Evolutionary conservation across 2,797 vertebrate species (phyloP), one percentile per base, ranked within the genome.

Genomic region (Myotis daubentonii): DNA sequence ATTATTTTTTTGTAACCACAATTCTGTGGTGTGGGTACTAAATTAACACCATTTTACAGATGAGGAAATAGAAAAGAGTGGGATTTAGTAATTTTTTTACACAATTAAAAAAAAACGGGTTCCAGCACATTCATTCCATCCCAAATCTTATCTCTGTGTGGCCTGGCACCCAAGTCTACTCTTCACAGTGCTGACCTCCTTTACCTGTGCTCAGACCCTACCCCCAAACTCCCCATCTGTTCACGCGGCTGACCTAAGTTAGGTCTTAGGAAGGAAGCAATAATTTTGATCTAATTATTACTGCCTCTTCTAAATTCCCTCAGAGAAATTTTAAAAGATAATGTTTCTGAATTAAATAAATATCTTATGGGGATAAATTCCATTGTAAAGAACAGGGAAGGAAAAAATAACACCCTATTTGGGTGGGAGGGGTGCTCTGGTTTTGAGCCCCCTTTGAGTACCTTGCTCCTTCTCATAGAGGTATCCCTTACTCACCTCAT

Each of bases 311-410:
- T 53, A 53, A 89, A 30, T 36, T 5, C 65, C 41, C 78, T 75
- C 44, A 49, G 80, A 92, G 44, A 44, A 41, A 62, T 65, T 66
- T 57, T 16, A 65, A 78, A 74, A 78, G 16, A 87, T 57, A 38
- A 13, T 44, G 5, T 62, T 93, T 88, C 36, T 70, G n/a, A 88
- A 86, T 71, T 53, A 93, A 23, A 49, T 87, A 74, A 79, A 41
- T 81, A 87, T 36, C 16, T 62, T 60, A 65, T 19, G n/a, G 8
- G 17, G n/a, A 89, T 83, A 66, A 60, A 23, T 87, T 84, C 5
- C 60, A 66, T 11, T 76, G 68, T 53, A 57, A 57, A 47, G 6
- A n/a, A 57, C 36, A 79, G 4, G 5, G 51, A 60, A 81, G 41
- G 3, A 88, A 89, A 89, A 5, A 41, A 49, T 33, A 38, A 30